Conservation (phyloP, 2,888 invertebrate genomes). For the Nineta flava region DNA sequence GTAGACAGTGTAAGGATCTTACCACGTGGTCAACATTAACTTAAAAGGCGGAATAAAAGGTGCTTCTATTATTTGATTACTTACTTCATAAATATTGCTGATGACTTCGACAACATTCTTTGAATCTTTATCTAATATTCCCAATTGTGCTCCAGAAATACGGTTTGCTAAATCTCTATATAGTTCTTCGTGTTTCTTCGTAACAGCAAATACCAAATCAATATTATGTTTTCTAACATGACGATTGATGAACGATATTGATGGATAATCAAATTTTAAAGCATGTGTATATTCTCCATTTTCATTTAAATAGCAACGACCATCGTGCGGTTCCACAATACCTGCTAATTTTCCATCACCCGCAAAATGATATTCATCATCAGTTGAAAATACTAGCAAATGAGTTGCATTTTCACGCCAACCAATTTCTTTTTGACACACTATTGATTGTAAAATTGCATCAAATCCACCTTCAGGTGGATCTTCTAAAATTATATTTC, state of each 20-base stretch:
- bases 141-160: constrained; percentile 52
- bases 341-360: constrained; percentile 63
- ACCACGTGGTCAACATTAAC: too few species aligned
- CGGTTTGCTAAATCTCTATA: constrained; percentile 39
- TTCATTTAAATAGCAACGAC: constrained; percentile 43
- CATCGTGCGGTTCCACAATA: constrained; percentile 54
- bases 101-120: constrained; percentile 53
- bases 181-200: constrained; percentile 21
- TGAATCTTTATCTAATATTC: constrained; percentile 41
- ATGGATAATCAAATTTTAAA: constrained; percentile 59
- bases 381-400: constrained; percentile 62
- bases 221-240: constrained; percentile 50
- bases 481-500: constrained; percentile 34
- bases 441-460: constrained; percentile 73
- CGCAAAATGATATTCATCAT: constrained; percentile 52
- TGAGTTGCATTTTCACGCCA: constrained; percentile 65
- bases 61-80: too few species aligned
- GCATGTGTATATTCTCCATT: constrained; percentile 38
- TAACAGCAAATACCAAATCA: constrained; percentile 63
- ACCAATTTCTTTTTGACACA: constrained; percentile 49
- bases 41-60: too few species aligned
- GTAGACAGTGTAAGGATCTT: too few species aligned
- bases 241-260: constrained; percentile 48
- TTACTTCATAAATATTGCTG: constrained; percentile 48
- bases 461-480: constrained; percentile 67